A percentile compares a stretch with the other conserved stretches of the same genome.
Conservation (phyloP, 2,113 vertebrate species). For the Andinoacara biseriatus region DNA sequence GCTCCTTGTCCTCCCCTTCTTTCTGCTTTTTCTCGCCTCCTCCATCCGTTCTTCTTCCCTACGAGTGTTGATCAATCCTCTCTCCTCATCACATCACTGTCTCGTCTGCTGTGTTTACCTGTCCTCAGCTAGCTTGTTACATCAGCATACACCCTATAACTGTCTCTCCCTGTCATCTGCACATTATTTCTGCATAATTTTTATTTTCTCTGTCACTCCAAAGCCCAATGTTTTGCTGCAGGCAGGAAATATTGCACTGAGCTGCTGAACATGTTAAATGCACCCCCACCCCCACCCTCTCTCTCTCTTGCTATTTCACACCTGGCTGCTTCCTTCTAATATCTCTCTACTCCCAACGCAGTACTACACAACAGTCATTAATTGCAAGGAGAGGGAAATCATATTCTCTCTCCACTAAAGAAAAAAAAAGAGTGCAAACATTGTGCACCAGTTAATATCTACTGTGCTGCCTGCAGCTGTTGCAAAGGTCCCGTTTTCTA, state of each 20-base stretch:
- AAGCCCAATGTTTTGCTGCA: constrained; percentile 53
- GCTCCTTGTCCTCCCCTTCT: not conserved
- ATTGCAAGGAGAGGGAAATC: constrained; percentile 65
- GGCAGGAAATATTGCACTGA: constrained; percentile 40
- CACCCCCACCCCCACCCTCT: not conserved
- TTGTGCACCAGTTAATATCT: constrained; percentile 37
- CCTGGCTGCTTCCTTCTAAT: constrained; percentile 62
- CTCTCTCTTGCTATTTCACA: constrained; percentile 67
- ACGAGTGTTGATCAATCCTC: not conserved
- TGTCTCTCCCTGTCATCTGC: constrained; percentile 26
- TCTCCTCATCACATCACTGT: constrained; percentile 17
- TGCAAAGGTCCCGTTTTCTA: constrained; percentile 22
- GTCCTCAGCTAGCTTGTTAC: constrained; percentile 30
- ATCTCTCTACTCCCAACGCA: constrained; percentile 44
- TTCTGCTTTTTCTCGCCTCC: not conserved
- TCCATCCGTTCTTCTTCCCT: not conserved
- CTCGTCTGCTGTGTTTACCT: constrained; percentile 7
- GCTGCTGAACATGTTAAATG: constrained; percentile 55
- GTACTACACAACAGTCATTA: constrained; percentile 59
- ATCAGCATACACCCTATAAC: constrained; percentile 17
- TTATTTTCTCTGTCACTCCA: constrained; percentile 44
- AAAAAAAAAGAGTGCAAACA: constrained; percentile 28
- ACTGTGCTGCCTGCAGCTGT: constrained; percentile 39
- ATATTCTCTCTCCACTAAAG: constrained; percentile 44
- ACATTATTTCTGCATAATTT: constrained; percentile 51